Evolutionary conservation across 2,113 vertebrate genomes (phyloP), one percentile per base, ranked within the genome.

Genomic region (Tricholaema leucomelas): DNA sequence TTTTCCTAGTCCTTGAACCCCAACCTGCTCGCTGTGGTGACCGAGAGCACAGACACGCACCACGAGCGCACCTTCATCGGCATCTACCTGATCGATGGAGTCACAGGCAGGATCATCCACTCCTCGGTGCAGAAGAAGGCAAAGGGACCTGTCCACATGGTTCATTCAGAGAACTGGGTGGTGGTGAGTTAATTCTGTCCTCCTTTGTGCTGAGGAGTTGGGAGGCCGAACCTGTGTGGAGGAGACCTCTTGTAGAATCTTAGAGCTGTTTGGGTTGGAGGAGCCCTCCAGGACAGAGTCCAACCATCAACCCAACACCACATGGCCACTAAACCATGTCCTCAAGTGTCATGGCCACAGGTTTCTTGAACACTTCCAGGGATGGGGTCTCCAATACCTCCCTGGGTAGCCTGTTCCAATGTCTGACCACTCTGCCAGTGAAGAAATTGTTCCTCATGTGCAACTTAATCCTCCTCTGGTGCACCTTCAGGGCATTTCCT

Each of bases 131-230:
- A 99, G 98, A 98, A 98, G 81, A 99, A 99, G 95, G 98, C 99
- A 31, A 98, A 93, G 92, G 99, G 99, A 8, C 99, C 99, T 0
- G 98, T 99, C 78, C 98, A 99, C 80, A 97, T 99, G 5, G 99
- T 99, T 42, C 99, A 99, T 78, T 99, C 99, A 0, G 99, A 99
- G 97, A 99, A 99, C 98, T 99, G 99, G 99, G 98, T 99, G 90
- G 99, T 99, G 98, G 99, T 99, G 95, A 98, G 98, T 64, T 69
- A 44, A 11, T 4, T 17, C 6, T 8, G 8, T 3, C 4, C 24
- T 38, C 0, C 2, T 66, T 73, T 7, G 44, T 0, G 0, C 44
- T 27, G 36, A 14, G 54, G 73, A 63, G 11, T 12, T n/a, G 23
- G 55, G 20, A 31, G 27, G 27, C 35, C 52, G 50, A 42, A 5